phyloP scores from a whole-genome alignment of 2,888 invertebrate genomes.

The Drosophila limbata region DNA sequence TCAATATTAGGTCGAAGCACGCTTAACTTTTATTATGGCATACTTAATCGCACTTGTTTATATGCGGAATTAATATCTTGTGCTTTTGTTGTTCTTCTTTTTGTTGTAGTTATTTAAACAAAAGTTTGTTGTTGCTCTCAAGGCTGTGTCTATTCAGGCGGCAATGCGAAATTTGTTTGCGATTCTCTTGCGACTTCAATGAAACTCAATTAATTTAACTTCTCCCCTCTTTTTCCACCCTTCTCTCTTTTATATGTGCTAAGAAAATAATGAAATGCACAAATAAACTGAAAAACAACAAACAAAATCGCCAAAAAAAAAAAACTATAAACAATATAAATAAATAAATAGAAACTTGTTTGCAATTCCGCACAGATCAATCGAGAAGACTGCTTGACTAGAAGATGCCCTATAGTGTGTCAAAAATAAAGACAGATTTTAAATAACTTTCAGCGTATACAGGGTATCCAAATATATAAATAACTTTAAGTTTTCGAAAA shows the following conservation, averaged over 20 bases:
- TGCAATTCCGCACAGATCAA: constrained; percentile 34
- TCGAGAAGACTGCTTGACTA: background rate
- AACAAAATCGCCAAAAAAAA: constrained; percentile 14
- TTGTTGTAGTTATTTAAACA: constrained; percentile 28
- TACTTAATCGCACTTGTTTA: constrained; percentile 26
- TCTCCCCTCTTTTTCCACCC: constrained; percentile 19
- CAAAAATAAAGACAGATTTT: background rate
- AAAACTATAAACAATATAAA: constrained; percentile 21
- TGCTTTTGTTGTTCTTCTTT: constrained; percentile 4
- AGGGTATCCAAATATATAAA: constrained; percentile 1
- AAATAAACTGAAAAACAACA: constrained; percentile 13
- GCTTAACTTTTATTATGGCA: constrained; percentile 34
- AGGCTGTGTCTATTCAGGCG: constrained; percentile 70
- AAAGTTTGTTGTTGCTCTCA: constrained; percentile 48
- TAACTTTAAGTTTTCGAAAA: background rate
- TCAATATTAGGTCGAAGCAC: constrained; percentile 65
- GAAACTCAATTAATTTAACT: constrained; percentile 50
- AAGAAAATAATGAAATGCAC: constrained; percentile 28
- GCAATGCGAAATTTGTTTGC: constrained; percentile 68
- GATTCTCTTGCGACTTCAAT: constrained; percentile 46
- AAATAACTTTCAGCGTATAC: background rate
- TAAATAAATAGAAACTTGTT: constrained; percentile 41
- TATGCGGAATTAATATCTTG: constrained; percentile 38
- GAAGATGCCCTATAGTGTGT: background rate
- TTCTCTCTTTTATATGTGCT: too few relatives aligned